Evolutionary conservation across 2,113 vertebrate species (phyloP), one percentile per base, ranked within the genome.

Genomic region (Actinemys pallida): DNA sequence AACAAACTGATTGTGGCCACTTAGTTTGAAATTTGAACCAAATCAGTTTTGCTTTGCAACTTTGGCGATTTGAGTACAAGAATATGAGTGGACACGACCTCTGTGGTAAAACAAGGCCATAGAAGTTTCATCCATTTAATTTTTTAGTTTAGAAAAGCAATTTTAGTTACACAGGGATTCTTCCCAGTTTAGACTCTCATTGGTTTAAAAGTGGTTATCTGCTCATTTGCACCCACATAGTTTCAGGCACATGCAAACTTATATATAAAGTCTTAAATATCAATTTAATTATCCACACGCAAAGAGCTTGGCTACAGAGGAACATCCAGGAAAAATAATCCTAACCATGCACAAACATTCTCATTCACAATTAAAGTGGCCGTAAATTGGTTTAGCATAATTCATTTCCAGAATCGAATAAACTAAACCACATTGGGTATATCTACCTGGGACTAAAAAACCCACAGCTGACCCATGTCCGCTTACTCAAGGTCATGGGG

Each of bases 111-210:
- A 45, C 45, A 45, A 45, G 45, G 45, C 45, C 45, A 45, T 45
- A 93, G 83, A 42, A 93, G 79, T 0, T 47, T 47, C 47, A 62
- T 39, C 59, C 89, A 42, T 10, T 75, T 19, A 72, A 62, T 27
- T 62, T 31, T 62, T 2, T 3, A 78, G 24, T 47, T 87, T 22
- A 47, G 49, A 88, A 52, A 0, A 0, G n/a, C 10, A 2, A 52
- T 54, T 87, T 76, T 27, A 78, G 17, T 52, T 20, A 31, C 27
- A 62, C 12, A 35, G 20, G 31, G 14, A 31, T 35, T 62, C 35
- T 29, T 59, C 62, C n/a, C 65, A n/a, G 35, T 39, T 8, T 20
- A 19, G 35, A 72, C n/a, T 72, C n/a, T 7, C 19, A 17, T 22
- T 72, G 17, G 35, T 72, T 72, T 72, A 72, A 39, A 69, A 39